These are phyloP conservation scores for Coelopa frigida DNA, from an alignment of 1,140 invertebrate genomes.

Conservation along the genomic window DNA sequence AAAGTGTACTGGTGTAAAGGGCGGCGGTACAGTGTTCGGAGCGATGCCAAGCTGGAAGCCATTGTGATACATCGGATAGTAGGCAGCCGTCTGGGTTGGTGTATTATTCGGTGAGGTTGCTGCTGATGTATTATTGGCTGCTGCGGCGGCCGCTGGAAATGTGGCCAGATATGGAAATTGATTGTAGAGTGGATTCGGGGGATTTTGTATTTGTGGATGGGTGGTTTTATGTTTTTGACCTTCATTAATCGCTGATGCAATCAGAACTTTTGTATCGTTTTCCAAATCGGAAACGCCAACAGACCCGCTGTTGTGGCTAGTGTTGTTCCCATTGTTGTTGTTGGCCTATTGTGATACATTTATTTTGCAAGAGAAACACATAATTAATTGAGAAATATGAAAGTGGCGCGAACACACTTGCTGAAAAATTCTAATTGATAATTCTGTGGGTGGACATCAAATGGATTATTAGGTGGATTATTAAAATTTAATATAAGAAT, in stretches of 20 bases:
- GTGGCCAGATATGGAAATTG: slow-evolving; percentile 40
- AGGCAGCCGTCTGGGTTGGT: slow-evolving; percentile 19
- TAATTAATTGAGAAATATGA: no score
- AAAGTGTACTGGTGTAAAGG: slow-evolving; percentile 41
- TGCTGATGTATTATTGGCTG: slow-evolving; percentile 17
- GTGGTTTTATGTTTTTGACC: slow-evolving; percentile 26
- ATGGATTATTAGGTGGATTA: no score
- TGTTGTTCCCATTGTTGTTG: background rate
- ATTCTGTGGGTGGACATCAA: no score
- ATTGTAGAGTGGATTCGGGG: slow-evolving; percentile 32
- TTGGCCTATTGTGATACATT: no score
- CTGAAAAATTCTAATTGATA: no score
- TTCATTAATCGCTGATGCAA: slow-evolving; percentile 21
- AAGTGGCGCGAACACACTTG: no score
- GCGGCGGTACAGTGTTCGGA: slow-evolving; percentile 38
- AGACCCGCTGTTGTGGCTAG: slow-evolving; percentile 39
- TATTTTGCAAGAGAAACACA: no score
- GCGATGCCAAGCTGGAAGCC: slow-evolving; percentile 41
- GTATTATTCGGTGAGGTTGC: slow-evolving; percentile 16
- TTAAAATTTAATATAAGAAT: no score
- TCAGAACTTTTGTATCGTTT: slow-evolving; percentile 38
- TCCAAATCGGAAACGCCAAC: slow-evolving; percentile 26
- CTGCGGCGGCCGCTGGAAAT: slow-evolving; percentile 27
- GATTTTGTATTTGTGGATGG: slow-evolving; percentile 20
- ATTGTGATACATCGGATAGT: slow-evolving; percentile 45